Evolutionary conservation across 2,888 invertebrate species (phyloP), one percentile per base, ranked within the genome.

Genomic region (Drosophila planitibia): DNA sequence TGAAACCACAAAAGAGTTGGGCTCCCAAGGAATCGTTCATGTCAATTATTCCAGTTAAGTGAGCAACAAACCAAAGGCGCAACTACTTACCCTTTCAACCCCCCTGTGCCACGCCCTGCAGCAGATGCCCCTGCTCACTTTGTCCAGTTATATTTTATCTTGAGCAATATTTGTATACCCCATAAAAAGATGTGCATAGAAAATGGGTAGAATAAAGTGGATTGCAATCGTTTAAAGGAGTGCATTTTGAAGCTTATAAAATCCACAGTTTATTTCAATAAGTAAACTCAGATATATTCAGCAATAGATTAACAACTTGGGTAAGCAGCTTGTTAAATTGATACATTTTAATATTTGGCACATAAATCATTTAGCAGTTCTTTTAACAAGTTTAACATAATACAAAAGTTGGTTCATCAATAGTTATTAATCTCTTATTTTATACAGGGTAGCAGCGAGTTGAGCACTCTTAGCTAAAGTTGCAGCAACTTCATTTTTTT

Each of bases 41-140:
- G 88, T 88, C 88, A 88, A 88, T 88, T 90, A 88, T 91, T 88
- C 88, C 91, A 91, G 89, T 90, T 90, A 88, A 88, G 91, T 88
- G 88, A 88, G 91, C 88, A 88, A 80, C 90, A 90, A 91, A 91
- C 90, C 90, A 91, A 81, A 83, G 88, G 78, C 83, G 57, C 76
- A 69, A 69, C 69, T 64, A 33, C 69, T 63, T 65, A 62, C 49
- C 60, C 25, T 19, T 16, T 41, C 16, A 53, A 9, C 53, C 28
- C 28, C 22, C n/a, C 54, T 16, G 5, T 25, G 16, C 22, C 47
- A 16, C 22, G 2, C 41, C 14, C 22, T 35, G 10, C 32, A 10
- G 22, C 4, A 22, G 53, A 25, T 35, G 12, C 22, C 44, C 44
- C 32, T 54, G 53, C 33, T 32, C 22, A 37, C 59, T 55, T 51